Evolutionary conservation across 2,888 invertebrate species (phyloP), one percentile per base, ranked within the genome.

Genomic region (Malacosoma neustria): DNA sequence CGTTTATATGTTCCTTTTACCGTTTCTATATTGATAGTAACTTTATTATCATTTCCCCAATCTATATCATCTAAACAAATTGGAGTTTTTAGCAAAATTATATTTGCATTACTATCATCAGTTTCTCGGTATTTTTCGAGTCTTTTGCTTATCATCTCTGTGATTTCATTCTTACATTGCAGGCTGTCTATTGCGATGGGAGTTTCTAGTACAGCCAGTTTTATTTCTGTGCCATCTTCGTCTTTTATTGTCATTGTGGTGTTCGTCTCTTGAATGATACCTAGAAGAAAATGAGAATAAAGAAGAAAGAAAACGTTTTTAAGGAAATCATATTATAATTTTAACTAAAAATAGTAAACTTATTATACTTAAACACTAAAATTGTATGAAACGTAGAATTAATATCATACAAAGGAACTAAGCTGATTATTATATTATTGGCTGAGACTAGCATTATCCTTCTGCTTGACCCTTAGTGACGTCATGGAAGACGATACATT

Each of bases 251-350:
- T 51, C 35, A 72, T 65, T 11, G 72, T 58, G 4, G 75, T 63
- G 46, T 72, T 49, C 36, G 63, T 63, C 47, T 60, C 54, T 55
- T 65, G 51, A 61, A 72, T 63, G 61, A 57, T 35, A 41, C 79
- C 81, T 81, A 77, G 58, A 80, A 79, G 56, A 61, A 54, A 58
- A 67, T 56, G 54, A 54, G 46, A 31, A 29, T 31, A 13, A 34
- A 33, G 4, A n/a, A 11, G 2, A 22, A n/a, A 33, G 14, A 35
- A 30, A 9, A 11, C 41, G 36, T 40, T 35, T 39, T 39, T 34
- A 3, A 9, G 30, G n/a, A 30, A 11, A 30, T 30, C 7, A 29
- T 7, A 29, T 5, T 11, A 11, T 11, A 11, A 30, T 30, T 30
- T 30, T 30, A 3, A 9, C 11, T 6, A 12, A 29, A 29, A 9